phyloP scores from a whole-genome alignment of 2,888 invertebrate species.

The Cantharis lateralis region DNA sequence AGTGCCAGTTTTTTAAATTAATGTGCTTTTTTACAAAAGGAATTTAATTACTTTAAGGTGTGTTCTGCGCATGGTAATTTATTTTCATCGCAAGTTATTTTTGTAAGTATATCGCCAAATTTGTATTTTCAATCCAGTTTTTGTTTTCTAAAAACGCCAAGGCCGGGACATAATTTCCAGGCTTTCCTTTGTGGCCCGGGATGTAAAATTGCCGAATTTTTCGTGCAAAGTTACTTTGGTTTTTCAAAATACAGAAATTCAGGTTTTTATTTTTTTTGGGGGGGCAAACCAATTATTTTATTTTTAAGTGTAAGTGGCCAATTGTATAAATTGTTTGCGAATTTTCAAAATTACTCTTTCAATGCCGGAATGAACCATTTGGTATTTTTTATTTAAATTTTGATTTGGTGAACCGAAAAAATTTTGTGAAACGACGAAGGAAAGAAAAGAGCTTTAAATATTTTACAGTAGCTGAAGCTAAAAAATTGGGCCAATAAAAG shows the following conservation, averaged over 20 bases:
- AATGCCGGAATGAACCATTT: too few relatives aligned
- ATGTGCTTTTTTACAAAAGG: slow-evolving; percentile 37
- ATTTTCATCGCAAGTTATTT: slow-evolving; percentile 34
- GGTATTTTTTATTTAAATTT: not conserved
- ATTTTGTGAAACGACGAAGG: not conserved
- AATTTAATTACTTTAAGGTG: slow-evolving; percentile 48
- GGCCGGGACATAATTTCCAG: not conserved
- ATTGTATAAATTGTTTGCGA: too few relatives aligned
- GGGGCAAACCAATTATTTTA: too few relatives aligned
- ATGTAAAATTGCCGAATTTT: not conserved
- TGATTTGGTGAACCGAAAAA: not conserved
- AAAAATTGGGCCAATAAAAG: not conserved
- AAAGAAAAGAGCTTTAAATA: not conserved
- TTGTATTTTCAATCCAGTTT: not conserved
- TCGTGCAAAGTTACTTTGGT: not conserved
- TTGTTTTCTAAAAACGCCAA: not conserved
- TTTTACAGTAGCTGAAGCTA: not conserved
- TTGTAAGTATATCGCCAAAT: slow-evolving; percentile 22
- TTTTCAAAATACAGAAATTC: not conserved
- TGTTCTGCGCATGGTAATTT: slow-evolving; percentile 47
- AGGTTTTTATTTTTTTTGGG: too few relatives aligned
- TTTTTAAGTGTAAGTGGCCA: not conserved
- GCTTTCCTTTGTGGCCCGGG: not conserved
- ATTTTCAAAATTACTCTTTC: too few relatives aligned
- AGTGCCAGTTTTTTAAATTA: slow-evolving; percentile 27